phyloP scores from a whole-genome alignment of 1,140 invertebrate genomes.

The Drosophila setifemur region DNA sequence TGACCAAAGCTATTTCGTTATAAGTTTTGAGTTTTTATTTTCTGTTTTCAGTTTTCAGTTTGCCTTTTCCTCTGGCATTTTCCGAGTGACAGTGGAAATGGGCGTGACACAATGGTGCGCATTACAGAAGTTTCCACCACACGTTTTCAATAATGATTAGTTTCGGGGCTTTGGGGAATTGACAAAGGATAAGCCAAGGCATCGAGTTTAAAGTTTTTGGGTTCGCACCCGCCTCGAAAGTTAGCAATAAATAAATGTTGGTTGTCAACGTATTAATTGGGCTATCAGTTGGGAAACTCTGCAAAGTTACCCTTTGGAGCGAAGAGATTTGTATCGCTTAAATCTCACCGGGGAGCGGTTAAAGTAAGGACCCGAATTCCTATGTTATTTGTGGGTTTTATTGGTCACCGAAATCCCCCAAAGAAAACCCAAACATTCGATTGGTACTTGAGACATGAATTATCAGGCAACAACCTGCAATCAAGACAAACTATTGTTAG shows the following conservation, averaged over 20 bases:
- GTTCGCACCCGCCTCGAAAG: slow-evolving; percentile 7
- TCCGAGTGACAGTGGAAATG: slow-evolving; percentile 15
- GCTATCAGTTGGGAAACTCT: slow-evolving; percentile 27
- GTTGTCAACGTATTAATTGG: slow-evolving; percentile 44
- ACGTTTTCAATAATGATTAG: slow-evolving; percentile 76
- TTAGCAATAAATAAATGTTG: slow-evolving; percentile 58
- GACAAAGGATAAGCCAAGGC: slow-evolving; percentile 22
- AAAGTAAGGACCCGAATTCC: slow-evolving; percentile 17
- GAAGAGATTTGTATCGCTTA: slow-evolving; percentile 1
- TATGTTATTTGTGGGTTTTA: slow-evolving; percentile 46
- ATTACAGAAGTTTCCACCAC: slow-evolving; percentile 46
- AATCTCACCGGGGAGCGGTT: slow-evolving; percentile 29
- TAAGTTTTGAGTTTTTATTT: slow-evolving; percentile 47
- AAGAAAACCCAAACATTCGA: slow-evolving; percentile 3
- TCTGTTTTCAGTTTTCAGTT: neutral
- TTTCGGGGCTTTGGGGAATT: slow-evolving; percentile 33
- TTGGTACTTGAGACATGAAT: slow-evolving; percentile 11
- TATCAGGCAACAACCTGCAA: slow-evolving; percentile 9
- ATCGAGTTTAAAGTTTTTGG: slow-evolving; percentile 44
- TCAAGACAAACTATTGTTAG: neutral
- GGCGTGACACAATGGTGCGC: slow-evolving; percentile 29
- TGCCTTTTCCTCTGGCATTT: no score
- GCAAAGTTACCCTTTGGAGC: slow-evolving; percentile 35
- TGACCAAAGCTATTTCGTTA: slow-evolving; percentile 66
- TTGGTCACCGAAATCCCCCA: slow-evolving; percentile 23